Evolutionary conservation across 2,797 vertebrate genomes (phyloP), one percentile per base, ranked within the genome.

Genomic region (Octomys mimax): DNA sequence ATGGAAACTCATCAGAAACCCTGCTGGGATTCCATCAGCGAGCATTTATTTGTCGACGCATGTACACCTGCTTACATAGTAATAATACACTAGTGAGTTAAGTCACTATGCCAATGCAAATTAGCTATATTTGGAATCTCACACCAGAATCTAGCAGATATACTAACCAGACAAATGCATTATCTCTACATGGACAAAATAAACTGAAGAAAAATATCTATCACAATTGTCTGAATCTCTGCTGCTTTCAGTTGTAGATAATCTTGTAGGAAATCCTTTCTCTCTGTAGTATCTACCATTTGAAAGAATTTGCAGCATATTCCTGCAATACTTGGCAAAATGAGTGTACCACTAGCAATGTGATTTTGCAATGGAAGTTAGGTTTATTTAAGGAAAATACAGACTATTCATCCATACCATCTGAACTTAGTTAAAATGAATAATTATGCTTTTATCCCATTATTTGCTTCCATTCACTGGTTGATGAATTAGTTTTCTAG

Each of bases 1-100:
- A 98, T 96, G 97, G 98, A 98, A 99, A 98, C 98, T 98, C 98
- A 98, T 98, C 98, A 98, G 98, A 98, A 98, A 89, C 95, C 98
- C 98, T 98, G 98, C 98, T 98, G 98, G 97, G 98, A 98, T 98
- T 98, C 98, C 94, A 99, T 99, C 99, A 99, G 98, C 97, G 98
- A 98, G 97, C 98, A 98, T 98, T 99, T 99, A 98, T 98, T 98
- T 98, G 98, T 98, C 97, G 98, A 98, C 95, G 64, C 96, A 97
- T 97, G 96, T 98, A 98, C 98, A 99, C 98, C 98, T 99, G 98
- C 98, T 98, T 98, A 98, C 98, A 98, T 91, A 97, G 98, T 98
- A 99, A 98, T 98, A 98, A 98, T 97, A 98, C 91, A 98, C 97
- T 62, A 97, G 97, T 98, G 98, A 98, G 98, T 98, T 98, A 98